Conservation (phyloP, 2,888 invertebrate species). For the Caenorhabditis doughertyi region DNA sequence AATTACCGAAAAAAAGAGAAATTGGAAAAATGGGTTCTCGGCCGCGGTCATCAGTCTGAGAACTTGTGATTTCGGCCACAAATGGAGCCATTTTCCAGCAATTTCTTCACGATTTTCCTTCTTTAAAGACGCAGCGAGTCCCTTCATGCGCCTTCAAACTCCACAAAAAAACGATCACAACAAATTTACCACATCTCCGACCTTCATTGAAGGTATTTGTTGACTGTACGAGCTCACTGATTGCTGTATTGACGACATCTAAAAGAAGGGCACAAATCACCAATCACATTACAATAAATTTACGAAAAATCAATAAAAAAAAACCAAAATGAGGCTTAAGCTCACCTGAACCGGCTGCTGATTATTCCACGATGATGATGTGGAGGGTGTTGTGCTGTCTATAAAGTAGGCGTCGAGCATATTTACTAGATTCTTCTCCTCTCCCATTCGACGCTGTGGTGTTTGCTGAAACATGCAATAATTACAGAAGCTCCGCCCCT, state of each 20-base stretch:
- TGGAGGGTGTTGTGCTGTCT: conserved; percentile 65
- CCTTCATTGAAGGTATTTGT: conserved; percentile 41
- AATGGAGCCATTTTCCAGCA: too few relatives aligned
- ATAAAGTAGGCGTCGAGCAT: conserved; percentile 72
- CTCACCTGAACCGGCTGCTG: conserved; percentile 60
- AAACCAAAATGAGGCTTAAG: not conserved
- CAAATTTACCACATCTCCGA: conserved; percentile 48
- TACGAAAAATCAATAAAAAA: not conserved
- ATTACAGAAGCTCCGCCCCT: not conserved
- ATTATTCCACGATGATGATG: conserved; percentile 52
- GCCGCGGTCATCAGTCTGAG: too few relatives aligned
- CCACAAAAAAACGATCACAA: conserved; percentile 12
- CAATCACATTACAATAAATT: conserved; percentile 9
- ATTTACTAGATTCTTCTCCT: conserved; percentile 63
- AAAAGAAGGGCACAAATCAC: conserved; percentile 16
- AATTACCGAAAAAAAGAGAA: too few relatives aligned
- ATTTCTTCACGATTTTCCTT: too few relatives aligned
- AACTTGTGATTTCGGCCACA: too few relatives aligned
- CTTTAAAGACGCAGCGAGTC: too few relatives aligned
- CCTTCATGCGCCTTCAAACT: too few relatives aligned
- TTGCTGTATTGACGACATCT: conserved; percentile 57
- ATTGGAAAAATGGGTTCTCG: too few relatives aligned
- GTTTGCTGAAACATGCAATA: conserved; percentile 39
- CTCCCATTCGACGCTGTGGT: conserved; percentile 55
- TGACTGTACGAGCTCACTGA: conserved; percentile 52